Evolutionary conservation across 2,797 vertebrate species (phyloP).

Genomic region (Sebastes vulpes): DNA sequence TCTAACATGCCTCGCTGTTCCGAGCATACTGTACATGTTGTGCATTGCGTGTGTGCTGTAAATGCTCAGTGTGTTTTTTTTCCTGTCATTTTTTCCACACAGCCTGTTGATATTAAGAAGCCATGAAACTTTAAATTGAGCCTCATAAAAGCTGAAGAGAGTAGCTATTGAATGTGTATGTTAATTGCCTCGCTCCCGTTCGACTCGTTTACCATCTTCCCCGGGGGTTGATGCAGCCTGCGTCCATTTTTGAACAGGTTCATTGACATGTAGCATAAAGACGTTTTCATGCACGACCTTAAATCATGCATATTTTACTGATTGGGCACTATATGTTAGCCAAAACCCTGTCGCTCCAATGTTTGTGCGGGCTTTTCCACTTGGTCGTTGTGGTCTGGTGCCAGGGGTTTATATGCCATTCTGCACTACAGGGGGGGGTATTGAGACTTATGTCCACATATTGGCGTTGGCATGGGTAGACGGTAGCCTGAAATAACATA

Average conservation of each 20-base stretch:
- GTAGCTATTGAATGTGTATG: constrained; percentile 57
- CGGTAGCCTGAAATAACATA: constrained; percentile 31
- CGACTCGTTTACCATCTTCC: constrained; percentile 45
- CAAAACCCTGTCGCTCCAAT: constrained; percentile 61
- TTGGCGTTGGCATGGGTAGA: constrained; percentile 28
- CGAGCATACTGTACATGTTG: not conserved
- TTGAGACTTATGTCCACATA: constrained; percentile 25
- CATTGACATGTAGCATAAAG: constrained; percentile 71
- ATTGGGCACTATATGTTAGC: constrained; percentile 54
- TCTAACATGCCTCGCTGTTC: not conserved
- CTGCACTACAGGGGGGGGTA: constrained; percentile 33
- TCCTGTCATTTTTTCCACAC: constrained; percentile 20
- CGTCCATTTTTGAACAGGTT: constrained; percentile 69
- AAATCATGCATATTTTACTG: constrained; percentile 78
- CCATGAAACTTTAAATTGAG: constrained; percentile 62
- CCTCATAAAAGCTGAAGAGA: constrained; percentile 67
- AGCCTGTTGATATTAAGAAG: constrained; percentile 60
- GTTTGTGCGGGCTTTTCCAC: constrained; percentile 61
- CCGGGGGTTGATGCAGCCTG: not conserved
- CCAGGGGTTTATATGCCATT: constrained; percentile 36
- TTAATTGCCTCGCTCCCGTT: constrained; percentile 64
- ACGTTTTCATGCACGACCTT: constrained; percentile 64
- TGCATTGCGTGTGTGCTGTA: not conserved
- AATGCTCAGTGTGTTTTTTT: constrained; percentile 11
- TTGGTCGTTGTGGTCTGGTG: constrained; percentile 51